Conservation (phyloP, 2,113 vertebrate genomes). For the Microcebus tavaratra region DNA sequence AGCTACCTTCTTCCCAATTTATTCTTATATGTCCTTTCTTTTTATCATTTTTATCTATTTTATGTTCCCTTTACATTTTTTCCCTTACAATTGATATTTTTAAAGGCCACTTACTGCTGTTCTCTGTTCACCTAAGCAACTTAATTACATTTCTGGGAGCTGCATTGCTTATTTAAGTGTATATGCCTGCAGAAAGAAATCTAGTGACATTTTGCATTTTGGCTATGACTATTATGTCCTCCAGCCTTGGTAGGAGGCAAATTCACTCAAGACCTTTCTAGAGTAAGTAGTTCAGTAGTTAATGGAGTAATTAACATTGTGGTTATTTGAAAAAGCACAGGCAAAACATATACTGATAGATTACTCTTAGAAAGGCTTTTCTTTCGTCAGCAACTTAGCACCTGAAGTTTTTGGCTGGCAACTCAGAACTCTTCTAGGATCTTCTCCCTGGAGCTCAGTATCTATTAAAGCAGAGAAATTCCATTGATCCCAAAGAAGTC, state of each 20-base stretch:
- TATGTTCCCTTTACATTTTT: conserved; percentile 29
- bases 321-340: conserved; percentile 40
- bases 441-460: background rate
- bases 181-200: conserved; percentile 53
- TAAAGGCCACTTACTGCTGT: conserved; percentile 45
- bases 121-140: conserved; percentile 51
- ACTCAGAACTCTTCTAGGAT: conserved; percentile 40
- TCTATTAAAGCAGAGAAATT: conserved; percentile 50
- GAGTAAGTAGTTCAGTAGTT: background rate
- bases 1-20: background rate
- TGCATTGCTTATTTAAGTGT: conserved; percentile 42
- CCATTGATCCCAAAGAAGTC: conserved; percentile 46
- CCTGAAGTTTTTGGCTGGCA: conserved; percentile 53
- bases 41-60: background rate
- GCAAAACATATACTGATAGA: background rate
- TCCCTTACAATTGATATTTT: conserved; percentile 36
- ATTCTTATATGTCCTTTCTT: background rate
- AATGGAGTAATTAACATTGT: conserved; percentile 29
- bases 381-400: conserved; percentile 41
- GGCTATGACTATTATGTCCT: conserved; percentile 45
- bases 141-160: conserved; percentile 68
- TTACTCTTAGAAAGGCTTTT: background rate
- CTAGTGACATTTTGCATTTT: conserved; percentile 65
- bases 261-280: conserved; percentile 44
- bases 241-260: conserved; percentile 16